Evolutionary conservation across 2,888 invertebrate genomes (phyloP).

Genomic region (Lucinisca nassula): DNA sequence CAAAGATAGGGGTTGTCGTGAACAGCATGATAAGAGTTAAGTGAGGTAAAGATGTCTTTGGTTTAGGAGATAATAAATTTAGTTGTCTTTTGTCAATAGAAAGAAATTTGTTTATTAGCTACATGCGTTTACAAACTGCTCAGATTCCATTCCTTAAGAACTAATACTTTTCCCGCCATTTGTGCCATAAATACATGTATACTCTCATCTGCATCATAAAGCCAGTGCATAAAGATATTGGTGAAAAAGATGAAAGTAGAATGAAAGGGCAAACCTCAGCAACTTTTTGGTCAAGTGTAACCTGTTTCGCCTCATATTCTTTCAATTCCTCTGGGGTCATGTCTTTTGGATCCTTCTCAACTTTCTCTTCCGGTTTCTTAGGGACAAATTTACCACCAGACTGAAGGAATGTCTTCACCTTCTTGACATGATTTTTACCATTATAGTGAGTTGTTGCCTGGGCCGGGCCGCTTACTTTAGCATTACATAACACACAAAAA

Average conservation of each 20-base stretch:
- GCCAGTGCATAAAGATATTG: neutral
- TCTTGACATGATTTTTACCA: slow-evolving; percentile 90
- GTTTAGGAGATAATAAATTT: no score
- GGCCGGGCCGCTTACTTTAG: slow-evolving; percentile 90
- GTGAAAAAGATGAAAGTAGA: slow-evolving; percentile 7
- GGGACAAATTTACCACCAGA: slow-evolving; percentile 38
- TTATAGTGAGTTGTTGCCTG: slow-evolving; percentile 91
- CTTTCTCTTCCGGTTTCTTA: slow-evolving; percentile 50
- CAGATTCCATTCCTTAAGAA: no score
- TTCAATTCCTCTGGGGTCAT: slow-evolving; percentile 26
- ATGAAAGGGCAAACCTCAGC: slow-evolving; percentile 52
- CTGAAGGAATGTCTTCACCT: slow-evolving; percentile 72
- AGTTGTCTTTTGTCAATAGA: no score
- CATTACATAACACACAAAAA: slow-evolving; percentile 90
- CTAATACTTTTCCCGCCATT: neutral
- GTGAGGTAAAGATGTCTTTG: no score
- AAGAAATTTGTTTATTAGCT: no score
- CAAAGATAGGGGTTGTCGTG: no score
- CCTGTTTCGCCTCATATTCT: slow-evolving; percentile 58
- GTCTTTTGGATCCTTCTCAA: slow-evolving; percentile 37
- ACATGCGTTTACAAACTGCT: no score
- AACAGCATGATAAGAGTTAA: no score
- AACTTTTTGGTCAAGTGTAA: slow-evolving; percentile 57
- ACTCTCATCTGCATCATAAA: neutral
- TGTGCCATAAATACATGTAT: neutral